phyloP scores from a whole-genome alignment of 2,113 vertebrate species.

The Catharus bicknelli region DNA sequence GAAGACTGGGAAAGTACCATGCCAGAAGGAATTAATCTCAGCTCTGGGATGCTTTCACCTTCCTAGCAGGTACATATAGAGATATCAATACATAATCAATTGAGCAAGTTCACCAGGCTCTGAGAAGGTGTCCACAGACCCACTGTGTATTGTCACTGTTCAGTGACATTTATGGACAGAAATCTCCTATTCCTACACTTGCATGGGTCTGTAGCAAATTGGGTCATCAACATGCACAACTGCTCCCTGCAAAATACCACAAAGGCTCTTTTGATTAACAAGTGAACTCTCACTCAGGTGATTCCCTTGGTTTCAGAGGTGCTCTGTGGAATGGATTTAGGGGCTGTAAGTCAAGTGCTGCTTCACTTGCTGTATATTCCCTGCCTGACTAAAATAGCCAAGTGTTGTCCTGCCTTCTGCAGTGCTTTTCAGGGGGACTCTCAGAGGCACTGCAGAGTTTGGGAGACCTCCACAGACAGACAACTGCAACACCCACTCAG shows the following conservation, averaged over 20 bases:
- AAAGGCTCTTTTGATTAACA: not conserved
- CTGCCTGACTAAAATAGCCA: not conserved
- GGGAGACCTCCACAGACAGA: not conserved
- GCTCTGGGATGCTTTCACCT: not conserved
- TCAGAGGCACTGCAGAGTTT: not conserved
- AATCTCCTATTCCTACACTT: not conserved
- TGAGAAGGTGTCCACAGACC: not conserved
- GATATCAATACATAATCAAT: not conserved
- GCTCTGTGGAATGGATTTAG: not conserved
- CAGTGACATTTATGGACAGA: not conserved
- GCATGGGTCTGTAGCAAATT: not conserved
- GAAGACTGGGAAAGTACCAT: not conserved
- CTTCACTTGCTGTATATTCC: not conserved
- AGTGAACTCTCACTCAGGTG: not conserved
- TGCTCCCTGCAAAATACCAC: not conserved
- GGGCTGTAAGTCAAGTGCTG: not conserved
- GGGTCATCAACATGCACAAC: not conserved
- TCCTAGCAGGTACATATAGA: not conserved
- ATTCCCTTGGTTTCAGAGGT: not conserved
- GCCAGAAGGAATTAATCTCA: not conserved
- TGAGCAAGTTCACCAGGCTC: not conserved
- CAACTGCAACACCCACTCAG: conserved; percentile 34
- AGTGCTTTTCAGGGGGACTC: not conserved
- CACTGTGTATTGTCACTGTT: not conserved
- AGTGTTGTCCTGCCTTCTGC: not conserved